Conservation (phyloP, 2,113 vertebrate species). For the Bufo gargarizans region DNA sequence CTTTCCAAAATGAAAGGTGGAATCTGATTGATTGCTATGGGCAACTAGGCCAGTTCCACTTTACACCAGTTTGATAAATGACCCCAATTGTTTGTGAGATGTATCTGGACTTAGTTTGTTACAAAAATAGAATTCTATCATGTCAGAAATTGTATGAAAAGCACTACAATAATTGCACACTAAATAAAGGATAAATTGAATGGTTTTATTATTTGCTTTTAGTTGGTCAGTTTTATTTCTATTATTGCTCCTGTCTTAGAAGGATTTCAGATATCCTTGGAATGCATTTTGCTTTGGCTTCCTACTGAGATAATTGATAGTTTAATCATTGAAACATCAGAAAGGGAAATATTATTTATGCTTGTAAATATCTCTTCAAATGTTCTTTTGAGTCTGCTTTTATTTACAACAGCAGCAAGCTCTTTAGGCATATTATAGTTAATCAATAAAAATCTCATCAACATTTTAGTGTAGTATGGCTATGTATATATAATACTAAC, state of each 20-base stretch:
- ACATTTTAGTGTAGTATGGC: constrained; percentile 26
- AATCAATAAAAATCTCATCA: constrained; percentile 49
- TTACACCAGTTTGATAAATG: too few relatives aligned
- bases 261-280: constrained; percentile 28
- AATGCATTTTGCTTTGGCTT: constrained; percentile 36
- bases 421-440: constrained; percentile 43
- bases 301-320: constrained; percentile 46
- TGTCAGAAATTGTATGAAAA: not conserved
- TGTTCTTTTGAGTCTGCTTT: constrained; percentile 39
- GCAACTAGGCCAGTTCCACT: too few relatives aligned
- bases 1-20: too few relatives aligned
- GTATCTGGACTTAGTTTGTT: not conserved
- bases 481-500: constrained; percentile 6
- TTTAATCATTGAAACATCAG: constrained; percentile 43
- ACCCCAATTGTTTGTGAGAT: not conserved
- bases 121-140: not conserved
- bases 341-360: constrained; percentile 50
- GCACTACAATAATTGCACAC: not conserved
- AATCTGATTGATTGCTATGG: too few relatives aligned
- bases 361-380: constrained; percentile 38
- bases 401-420: constrained; percentile 46
- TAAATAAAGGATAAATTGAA: not conserved
- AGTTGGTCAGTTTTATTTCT: not conserved
- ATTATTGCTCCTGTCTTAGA: not conserved
- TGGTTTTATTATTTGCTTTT: not conserved